Percentiles rank a stretch among this genome's conserved stretches.
phyloP scores from a whole-genome alignment of 64 coral and sea anemone species.

The Dendrophyllia cribrosa region DNA sequence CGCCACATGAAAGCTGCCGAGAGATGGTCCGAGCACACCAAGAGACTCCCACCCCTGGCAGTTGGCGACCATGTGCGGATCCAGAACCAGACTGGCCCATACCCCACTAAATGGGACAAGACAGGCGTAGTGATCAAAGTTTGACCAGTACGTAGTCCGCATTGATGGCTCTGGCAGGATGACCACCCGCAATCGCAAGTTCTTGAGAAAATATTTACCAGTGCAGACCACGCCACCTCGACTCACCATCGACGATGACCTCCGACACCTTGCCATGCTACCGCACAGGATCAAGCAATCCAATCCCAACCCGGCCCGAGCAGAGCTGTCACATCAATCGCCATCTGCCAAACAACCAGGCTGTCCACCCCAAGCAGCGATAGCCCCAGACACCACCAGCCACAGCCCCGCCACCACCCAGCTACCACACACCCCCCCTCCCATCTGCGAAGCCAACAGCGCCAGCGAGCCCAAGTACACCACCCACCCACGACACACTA shows the following conservation, averaged over 20 bases:
- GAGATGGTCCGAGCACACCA: constrained; percentile 4
- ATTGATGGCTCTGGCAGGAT: constrained; percentile 15
- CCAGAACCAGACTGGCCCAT: too few species aligned
- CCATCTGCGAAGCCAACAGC: not conserved
- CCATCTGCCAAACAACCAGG: not conserved
- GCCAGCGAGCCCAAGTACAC: not conserved
- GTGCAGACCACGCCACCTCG: constrained; percentile 25
- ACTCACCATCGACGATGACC: constrained; percentile 35
- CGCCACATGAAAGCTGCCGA: too few species aligned
- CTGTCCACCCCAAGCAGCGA: too few species aligned
- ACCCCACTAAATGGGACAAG: constrained; percentile 36
- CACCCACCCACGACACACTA: too few species aligned
- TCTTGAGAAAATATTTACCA: constrained; percentile 12
- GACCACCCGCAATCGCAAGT: constrained; percentile 31
- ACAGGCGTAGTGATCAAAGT: too few species aligned
- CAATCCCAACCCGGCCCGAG: not conserved
- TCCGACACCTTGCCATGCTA: not conserved
- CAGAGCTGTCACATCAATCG: not conserved
- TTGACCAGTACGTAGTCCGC: constrained; percentile 9
- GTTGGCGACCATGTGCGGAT: constrained; percentile 16
- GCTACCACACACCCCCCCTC: not conserved
- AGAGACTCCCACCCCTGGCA: constrained; percentile 6
- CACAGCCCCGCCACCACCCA: not conserved
- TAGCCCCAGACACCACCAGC: not conserved
- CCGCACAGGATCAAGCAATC: not conserved